These are phyloP conservation scores for Carassius auratus DNA, from an alignment of 2,113 vertebrate genomes.

Conservation along the genomic window DNA sequence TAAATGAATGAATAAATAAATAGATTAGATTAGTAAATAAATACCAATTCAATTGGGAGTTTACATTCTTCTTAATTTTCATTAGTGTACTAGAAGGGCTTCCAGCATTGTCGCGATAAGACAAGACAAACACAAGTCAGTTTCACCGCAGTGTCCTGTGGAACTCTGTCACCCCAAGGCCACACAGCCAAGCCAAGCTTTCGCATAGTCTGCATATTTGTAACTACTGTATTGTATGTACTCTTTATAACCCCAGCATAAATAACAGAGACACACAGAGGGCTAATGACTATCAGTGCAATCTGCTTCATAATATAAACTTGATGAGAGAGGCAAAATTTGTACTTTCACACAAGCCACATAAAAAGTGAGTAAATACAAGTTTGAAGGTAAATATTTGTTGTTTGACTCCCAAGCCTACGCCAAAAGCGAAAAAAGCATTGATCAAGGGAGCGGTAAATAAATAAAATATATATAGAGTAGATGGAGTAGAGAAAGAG, in stretches of 20 bases:
- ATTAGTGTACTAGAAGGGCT: background rate
- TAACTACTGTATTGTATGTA: background rate
- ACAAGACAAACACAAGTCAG: background rate
- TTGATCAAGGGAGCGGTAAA: background rate
- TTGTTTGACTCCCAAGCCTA: background rate
- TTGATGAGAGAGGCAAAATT: background rate
- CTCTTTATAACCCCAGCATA: background rate
- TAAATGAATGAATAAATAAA: background rate
- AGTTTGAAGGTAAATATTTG: background rate
- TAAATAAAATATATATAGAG: background rate
- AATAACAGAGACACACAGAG: background rate
- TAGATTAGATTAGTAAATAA: background rate
- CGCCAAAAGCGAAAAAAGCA: background rate
- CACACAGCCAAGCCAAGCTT: background rate
- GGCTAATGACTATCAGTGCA: background rate
- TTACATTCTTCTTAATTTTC: background rate
- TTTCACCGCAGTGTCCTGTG: background rate
- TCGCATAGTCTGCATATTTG: background rate
- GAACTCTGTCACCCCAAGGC: background rate
- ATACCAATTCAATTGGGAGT: background rate
- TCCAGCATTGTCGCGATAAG: background rate
- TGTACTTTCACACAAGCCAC: background rate
- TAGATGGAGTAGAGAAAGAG: background rate
- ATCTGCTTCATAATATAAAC: background rate
- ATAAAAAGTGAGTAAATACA: conserved; percentile 9